Conservation (phyloP, 2,113 vertebrate species). For the cat (Felis catus) region DNA sequence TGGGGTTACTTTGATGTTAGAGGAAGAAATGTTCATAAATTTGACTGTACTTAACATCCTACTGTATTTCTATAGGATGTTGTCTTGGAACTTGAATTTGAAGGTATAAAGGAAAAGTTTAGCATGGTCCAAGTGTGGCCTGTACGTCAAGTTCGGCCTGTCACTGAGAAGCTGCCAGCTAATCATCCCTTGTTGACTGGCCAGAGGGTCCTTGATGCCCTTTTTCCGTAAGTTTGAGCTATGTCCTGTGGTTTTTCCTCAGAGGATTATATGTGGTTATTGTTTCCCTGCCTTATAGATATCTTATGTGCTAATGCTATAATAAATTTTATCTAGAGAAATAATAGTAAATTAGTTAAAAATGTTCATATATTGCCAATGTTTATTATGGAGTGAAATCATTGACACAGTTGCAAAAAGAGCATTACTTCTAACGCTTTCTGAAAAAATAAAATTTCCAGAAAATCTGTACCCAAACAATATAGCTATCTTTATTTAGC, state of each 20-base stretch:
- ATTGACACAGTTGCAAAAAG: background rate
- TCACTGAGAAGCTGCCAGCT: constrained; percentile 97
- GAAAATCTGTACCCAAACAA: background rate
- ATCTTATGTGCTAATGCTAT: background rate
- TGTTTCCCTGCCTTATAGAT: background rate
- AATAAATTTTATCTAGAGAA: constrained; percentile 31
- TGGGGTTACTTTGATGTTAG: background rate
- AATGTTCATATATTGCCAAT: background rate
- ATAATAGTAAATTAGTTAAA: background rate
- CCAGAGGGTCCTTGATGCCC: constrained; percentile 95
- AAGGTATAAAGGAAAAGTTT: constrained; percentile 97
- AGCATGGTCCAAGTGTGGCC: constrained; percentile 98
- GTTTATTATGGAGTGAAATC: background rate
- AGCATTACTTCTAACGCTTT: constrained; percentile 28
- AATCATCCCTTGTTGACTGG: constrained; percentile 97
- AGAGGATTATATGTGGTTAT: background rate
- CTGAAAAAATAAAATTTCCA: background rate
- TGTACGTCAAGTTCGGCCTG: constrained; percentile 95
- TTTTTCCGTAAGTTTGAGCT: constrained; percentile 93
- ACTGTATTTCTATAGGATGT: constrained; percentile 89
- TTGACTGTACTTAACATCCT: background rate
- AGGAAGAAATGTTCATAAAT: background rate
- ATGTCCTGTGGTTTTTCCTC: background rate
- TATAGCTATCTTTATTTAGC: background rate
- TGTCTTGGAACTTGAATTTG: constrained; percentile 97